Base-by-base conservation (phyloP, 1,140 invertebrate species). In the Pseudomyrmex gracilis region DNA sequence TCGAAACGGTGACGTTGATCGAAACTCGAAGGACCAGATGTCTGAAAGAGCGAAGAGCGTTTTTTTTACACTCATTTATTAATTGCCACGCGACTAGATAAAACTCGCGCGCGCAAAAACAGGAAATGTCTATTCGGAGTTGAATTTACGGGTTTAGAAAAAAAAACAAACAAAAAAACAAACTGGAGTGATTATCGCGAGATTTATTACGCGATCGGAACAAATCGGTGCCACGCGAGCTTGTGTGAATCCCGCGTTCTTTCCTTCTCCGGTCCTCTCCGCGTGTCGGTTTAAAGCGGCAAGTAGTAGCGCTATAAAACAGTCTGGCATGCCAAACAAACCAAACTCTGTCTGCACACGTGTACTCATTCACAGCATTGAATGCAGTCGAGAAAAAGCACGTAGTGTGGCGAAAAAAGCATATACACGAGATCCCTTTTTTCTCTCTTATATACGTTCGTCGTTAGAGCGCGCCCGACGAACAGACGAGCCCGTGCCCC, bases 401-500 rank as follows among this genome's bases (percentile, higher is more conserved):
- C 45, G 66, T 47, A 57, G 20, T 10, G 64, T 20, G 63, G 17
- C 20, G 34, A 34, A 68, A 68, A 67, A 68, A 78, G 64, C n/a
- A 45, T 53, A 57, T 34, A 45, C 24, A 15, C 13, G 51, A 34
- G 34, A 47, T 80, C 22, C 66, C 34, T 55, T 58, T 70, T 76
- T 20, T 34, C n/a, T 4, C 17, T 20, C n/a, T n/a, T n/a, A n/a
- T 12, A 24, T 24, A 34, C 53, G 58, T 80, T 80, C 70, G 70
- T 80, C 76, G 76, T 34, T 34, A 34, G 34, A 20, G 67, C 66
- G n/a, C 51, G 51, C 76, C 76, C 34, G 34, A 34, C 34, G 53
- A 80, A 80, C 71, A 80, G 71, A 80, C 76, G 76, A 70, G 53
- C 43, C 61, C 24, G 53, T 3, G 34, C 7, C 34, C 64, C 43